Evolutionary conservation across 2,113 vertebrate species (phyloP).

Genomic region (Vimba vimba): DNA sequence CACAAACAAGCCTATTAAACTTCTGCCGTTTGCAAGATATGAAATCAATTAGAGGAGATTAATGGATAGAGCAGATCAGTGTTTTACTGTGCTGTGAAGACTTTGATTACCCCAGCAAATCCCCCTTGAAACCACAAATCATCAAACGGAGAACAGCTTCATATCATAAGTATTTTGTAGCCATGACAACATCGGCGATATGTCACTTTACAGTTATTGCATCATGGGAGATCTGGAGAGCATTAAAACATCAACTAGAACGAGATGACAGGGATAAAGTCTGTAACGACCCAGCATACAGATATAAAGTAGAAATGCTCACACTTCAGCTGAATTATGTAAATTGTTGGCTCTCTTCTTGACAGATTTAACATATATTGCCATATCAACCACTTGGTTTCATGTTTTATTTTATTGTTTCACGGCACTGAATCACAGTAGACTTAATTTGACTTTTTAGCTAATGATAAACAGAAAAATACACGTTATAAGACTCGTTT

Average conservation of each 20-base stretch:
- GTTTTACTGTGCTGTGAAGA: constrained; percentile 24
- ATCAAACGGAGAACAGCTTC: constrained; percentile 18
- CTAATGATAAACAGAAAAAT: too few relatives aligned
- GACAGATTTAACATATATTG: constrained; percentile 3
- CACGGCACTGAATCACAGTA: background rate
- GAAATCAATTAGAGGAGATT: constrained; percentile 45
- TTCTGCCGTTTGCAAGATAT: constrained; percentile 30
- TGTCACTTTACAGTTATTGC: constrained; percentile 10
- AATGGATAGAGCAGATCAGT: constrained; percentile 42
- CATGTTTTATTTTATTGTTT: background rate
- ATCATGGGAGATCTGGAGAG: constrained; percentile 26
- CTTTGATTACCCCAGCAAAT: constrained; percentile 21
- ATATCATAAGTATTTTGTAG: constrained; percentile 24
- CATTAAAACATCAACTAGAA: constrained; percentile 31
- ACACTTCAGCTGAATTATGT: background rate
- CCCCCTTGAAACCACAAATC: constrained; percentile 30
- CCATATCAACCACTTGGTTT: background rate
- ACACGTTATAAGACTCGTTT: background rate
- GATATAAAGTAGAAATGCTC: constrained; percentile 12
- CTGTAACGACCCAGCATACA: background rate
- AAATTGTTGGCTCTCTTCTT: background rate
- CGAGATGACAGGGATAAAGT: constrained; percentile 6
- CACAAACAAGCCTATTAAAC: constrained; percentile 39
- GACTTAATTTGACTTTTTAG: too few relatives aligned
- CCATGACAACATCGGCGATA: constrained; percentile 23